phyloP scores from a whole-genome alignment of 2,113 vertebrate species.

The Uria lomvia region DNA sequence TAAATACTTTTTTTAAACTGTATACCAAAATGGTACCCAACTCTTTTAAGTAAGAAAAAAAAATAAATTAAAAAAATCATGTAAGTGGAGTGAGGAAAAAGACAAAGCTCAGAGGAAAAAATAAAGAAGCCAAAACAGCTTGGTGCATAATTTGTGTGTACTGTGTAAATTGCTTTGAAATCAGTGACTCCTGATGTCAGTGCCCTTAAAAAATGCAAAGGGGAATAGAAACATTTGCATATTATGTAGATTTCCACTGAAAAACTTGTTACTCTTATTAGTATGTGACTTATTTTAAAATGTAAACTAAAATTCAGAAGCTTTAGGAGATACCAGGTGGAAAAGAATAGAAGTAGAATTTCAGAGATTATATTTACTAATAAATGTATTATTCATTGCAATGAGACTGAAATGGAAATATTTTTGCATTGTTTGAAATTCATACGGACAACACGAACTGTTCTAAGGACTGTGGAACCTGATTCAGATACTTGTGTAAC shows the following conservation, averaged over 20 bases:
- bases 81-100: not conserved
- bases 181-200: not conserved
- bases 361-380: not conserved
- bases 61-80: not conserved
- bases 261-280: not conserved
- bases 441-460: not conserved
- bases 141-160: not conserved
- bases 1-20: not conserved
- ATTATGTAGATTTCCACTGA: not conserved
- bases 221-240: not conserved
- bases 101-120: not conserved
- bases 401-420: not conserved
- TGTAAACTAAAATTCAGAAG: not conserved
- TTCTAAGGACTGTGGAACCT: not conserved
- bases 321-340: not conserved
- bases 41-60: not conserved
- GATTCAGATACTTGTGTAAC: not conserved
- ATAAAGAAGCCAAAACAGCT: not conserved
- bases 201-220: not conserved
- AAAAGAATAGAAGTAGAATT: not conserved
- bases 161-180: not conserved
- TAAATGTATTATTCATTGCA: not conserved
- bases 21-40: not conserved
- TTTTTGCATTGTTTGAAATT: not conserved
- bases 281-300: not conserved